These are phyloP conservation scores for Hylaeus anthracinus DNA, from an alignment of 1,140 invertebrate species.

Conservation along the genomic window DNA sequence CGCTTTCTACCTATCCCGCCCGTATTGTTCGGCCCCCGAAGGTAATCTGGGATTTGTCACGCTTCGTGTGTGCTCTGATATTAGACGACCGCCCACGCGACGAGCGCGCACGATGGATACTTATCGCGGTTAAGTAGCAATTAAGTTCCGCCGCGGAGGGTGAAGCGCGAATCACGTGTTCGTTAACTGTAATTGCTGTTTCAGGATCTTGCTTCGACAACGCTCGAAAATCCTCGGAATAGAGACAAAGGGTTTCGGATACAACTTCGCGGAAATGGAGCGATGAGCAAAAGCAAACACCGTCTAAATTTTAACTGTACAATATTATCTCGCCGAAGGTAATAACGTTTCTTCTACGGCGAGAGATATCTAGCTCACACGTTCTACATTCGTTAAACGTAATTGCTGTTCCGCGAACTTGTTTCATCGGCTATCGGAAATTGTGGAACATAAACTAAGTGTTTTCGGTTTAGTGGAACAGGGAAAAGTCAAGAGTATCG, in stretches of 20 bases:
- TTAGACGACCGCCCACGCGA: slow-evolving; percentile 40
- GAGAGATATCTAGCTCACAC: background rate
- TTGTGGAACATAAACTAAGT: background rate
- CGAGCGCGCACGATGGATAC: background rate
- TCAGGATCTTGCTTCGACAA: background rate
- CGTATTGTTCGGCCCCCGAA: slow-evolving; percentile 58
- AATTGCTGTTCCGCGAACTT: background rate
- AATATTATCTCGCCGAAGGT: too few relatives aligned
- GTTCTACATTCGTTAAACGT: background rate
- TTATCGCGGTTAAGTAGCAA: slow-evolving; percentile 3
- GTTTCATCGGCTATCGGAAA: background rate
- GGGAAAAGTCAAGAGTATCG: too few relatives aligned
- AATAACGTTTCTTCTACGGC: too few relatives aligned
- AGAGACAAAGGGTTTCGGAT: too few relatives aligned
- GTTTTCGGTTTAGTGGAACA: background rate
- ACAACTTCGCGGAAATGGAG: too few relatives aligned
- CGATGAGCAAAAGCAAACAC: too few relatives aligned
- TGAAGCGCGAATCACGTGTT: background rate
- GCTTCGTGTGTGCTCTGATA: slow-evolving; percentile 48
- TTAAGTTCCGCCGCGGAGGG: background rate
- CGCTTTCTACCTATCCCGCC: slow-evolving; percentile 47
- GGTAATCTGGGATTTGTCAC: slow-evolving; percentile 61
- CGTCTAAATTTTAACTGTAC: too few relatives aligned
- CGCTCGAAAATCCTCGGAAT: too few relatives aligned
- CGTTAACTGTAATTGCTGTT: slow-evolving; percentile 1